Evolutionary conservation across 2,113 vertebrate species (phyloP), one percentile per base, ranked within the genome.

Genomic region (Pterophyllum scalare): DNA sequence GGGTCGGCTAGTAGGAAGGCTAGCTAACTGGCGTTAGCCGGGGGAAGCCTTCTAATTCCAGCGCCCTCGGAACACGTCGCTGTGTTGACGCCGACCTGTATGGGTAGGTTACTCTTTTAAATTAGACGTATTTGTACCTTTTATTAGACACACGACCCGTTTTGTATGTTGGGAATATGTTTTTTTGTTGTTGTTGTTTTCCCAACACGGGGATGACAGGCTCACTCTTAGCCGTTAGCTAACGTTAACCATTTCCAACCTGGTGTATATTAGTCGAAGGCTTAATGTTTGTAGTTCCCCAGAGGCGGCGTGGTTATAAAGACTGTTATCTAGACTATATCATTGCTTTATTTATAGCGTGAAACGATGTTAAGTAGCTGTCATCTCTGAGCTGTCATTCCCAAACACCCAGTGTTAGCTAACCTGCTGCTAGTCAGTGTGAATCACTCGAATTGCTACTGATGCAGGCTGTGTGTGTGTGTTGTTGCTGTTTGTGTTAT

Each of bases 21-120:
- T 52, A 83, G 91, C 89, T 87, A 83, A 46, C 88, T 82, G 35
- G 70, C 65, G 11, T 75, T 83, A 86, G 82, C 90, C 81, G 31
- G n/a, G 52, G 22, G 82, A 22, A 85, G 17, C 49, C 60, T 43
- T 24, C 59, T 58, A 43, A 38, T 6, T 52, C 7, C 60, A 38
- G 60, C 83, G 56, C 56, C 82, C 61, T 75, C 19, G 54, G 54
- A 38, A 40, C 60, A 40, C 20, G 24, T n/a, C 14, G 14, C 80
- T 9, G 35, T 64, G 26, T 78, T 75, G 72, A 87, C 67, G 43
- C 62, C 61, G 15, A 33, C 58, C 52, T 20, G 5, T 7, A 64
- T n/a, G 17, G 84, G 90, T 82, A 72, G 14, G 88, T n/a, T 26
- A 43, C 5, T 6, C 2, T 12, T 28, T 12, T 2, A 46, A 24